Base-by-base conservation (phyloP, 2,113 vertebrate genomes). In the Podocnemis expansa region DNA sequence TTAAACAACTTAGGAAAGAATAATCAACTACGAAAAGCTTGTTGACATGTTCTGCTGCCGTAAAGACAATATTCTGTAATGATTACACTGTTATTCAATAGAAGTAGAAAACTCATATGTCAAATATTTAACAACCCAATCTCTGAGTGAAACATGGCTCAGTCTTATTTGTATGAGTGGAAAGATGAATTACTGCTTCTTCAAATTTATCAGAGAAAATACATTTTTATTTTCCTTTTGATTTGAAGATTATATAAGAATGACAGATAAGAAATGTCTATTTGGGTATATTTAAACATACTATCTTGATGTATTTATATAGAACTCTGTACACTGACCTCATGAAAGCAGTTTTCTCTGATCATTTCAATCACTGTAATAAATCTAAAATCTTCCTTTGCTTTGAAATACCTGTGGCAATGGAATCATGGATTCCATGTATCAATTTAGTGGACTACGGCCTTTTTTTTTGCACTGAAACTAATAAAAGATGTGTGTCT, bases 351-450 rank as follows among this genome's bases (percentile, higher is more conserved):
- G 22, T 91, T 91, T 90, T 93, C 73, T 90, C 63, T 93, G 92
- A 95, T 88, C 89, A 95, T 96, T 96, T 89, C 89, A 96, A 94
- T 89, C 14, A 73, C 45, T 82, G 91, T 63, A 89, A 9, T n/a
- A 96, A 93, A 95, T 45, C 45, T 92, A 96, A 96, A 93, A 95
- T 76, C 89, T 93, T 89, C 47, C 76, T 87, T 91, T 70, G 25
- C 25, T 94, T 94, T 93, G 80, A 96, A 90, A 89, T 82, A 84
- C 45, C 91, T 96, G 80, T 96, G 88, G 92, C 88, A 94, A 93
- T 51, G 89, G 25, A 60, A 96, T 31, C 63, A 84, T 80, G 88
- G 45, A 47, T 78, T 87, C 56, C 88, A 93, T 84, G 49, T 5
- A 97, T 51, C 17, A 85, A 12, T 67, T 21, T 79, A 89, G 88